phyloP scores from a whole-genome alignment of 2,797 vertebrate species.

The Telmatherina bonti region DNA sequence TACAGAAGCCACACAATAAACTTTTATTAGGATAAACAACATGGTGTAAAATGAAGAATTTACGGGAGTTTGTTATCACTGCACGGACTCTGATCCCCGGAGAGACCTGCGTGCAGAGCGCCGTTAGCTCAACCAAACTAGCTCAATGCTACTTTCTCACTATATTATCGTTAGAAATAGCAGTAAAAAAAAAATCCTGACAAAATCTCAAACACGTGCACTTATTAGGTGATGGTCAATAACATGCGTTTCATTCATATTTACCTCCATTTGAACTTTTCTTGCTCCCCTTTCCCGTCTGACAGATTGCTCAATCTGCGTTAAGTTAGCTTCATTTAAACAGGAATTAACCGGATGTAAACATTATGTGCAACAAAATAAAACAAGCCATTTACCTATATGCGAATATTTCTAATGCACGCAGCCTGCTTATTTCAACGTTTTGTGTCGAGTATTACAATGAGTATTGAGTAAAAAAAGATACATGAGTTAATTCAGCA shows the following conservation, averaged over 20 bases:
- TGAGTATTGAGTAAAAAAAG: background rate
- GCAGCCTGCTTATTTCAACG: too few relatives aligned
- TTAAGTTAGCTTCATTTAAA: background rate
- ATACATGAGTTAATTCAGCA: too few relatives aligned
- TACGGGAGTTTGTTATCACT: background rate
- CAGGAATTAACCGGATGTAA: background rate
- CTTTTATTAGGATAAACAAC: conserved; percentile 3
- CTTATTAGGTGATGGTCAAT: rapidly evolving
- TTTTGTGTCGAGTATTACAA: too few relatives aligned
- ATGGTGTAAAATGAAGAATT: background rate
- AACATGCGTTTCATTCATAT: rapidly evolving
- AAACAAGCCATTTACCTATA: conserved; percentile 6
- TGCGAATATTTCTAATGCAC: too few relatives aligned
- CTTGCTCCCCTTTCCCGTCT: background rate
- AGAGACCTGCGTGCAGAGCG: background rate
- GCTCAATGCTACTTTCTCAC: background rate
- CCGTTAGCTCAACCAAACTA: background rate
- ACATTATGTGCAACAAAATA: conserved; percentile 18
- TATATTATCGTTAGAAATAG: too few relatives aligned
- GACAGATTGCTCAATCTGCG: background rate
- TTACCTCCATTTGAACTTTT: conserved; percentile 58
- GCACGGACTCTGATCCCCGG: conserved; percentile 57
- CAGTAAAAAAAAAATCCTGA: too few relatives aligned
- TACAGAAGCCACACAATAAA: conserved; percentile 16
- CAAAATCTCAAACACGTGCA: rapidly evolving